Evolutionary conservation across 2,797 vertebrate genomes (phyloP).

Genomic region (Lagorchestes hirsutus): DNA sequence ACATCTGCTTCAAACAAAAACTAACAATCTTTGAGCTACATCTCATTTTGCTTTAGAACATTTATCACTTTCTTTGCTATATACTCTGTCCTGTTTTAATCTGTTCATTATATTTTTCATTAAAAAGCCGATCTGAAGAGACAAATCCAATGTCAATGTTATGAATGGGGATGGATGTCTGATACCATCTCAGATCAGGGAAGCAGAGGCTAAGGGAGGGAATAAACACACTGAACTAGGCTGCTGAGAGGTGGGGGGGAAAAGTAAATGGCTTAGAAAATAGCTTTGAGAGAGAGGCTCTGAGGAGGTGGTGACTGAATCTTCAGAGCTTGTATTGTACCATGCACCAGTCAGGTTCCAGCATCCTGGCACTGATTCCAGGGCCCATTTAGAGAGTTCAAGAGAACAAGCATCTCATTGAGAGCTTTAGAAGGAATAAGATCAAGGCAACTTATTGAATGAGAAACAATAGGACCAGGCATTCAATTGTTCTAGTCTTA

Average conservation of each 20-base stretch:
- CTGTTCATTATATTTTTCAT: constrained; percentile 66
- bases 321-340: not conserved
- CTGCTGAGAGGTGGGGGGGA: not conserved
- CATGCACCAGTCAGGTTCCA: constrained; percentile 2
- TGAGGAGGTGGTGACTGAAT: not conserved
- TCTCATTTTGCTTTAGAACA: constrained; percentile 58
- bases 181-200: constrained; percentile 42
- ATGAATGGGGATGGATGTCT: constrained; percentile 49
- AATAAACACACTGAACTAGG: not conserved
- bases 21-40: constrained; percentile 22
- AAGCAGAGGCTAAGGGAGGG: not conserved
- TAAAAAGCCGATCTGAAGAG: constrained; percentile 61
- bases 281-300: not conserved
- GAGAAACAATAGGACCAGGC: not conserved
- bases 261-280: not conserved
- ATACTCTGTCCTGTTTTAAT: constrained; percentile 59
- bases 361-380: not conserved
- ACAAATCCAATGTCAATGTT: constrained; percentile 48
- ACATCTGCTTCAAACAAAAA: constrained; percentile 43
- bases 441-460: not conserved
- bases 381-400: not conserved
- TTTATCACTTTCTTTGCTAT: constrained; percentile 57
- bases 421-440: not conserved
- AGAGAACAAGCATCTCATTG: not conserved
- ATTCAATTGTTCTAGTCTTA: not conserved